Evolutionary conservation across 2,888 invertebrate genomes (phyloP).

Genomic region (Trichopoda pennipes): DNA sequence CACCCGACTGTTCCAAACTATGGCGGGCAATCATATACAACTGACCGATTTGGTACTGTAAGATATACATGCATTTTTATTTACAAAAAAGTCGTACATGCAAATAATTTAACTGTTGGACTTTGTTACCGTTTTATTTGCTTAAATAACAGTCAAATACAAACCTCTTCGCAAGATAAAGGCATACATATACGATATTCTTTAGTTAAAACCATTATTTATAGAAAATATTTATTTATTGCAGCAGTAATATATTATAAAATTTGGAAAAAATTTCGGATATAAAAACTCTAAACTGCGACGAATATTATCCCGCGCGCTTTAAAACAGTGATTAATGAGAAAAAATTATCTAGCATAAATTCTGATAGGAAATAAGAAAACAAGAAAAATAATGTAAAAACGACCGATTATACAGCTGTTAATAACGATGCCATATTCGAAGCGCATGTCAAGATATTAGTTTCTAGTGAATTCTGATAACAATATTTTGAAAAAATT

Average conservation of each 20-base stretch:
- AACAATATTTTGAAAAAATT: too few relatives aligned
- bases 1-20: slow-evolving; percentile 93
- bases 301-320: not conserved
- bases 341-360: slow-evolving; percentile 13
- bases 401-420: slow-evolving; percentile 6
- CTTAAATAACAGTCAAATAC: slow-evolving; percentile 33
- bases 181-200: slow-evolving; percentile 97
- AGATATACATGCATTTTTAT: not conserved
- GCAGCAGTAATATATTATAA: slow-evolving; percentile 34
- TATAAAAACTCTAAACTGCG: slow-evolving; percentile 6
- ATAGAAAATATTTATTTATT: slow-evolving; percentile 12
- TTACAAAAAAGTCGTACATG: not conserved
- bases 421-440: not conserved
- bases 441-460: not conserved
- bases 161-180: slow-evolving; percentile 93
- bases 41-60: slow-evolving; percentile 93
- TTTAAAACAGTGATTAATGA: not conserved
- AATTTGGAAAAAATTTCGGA: slow-evolving; percentile 4
- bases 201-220: slow-evolving; percentile 90
- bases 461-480: not conserved
- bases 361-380: slow-evolving; percentile 12
- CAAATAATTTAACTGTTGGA: not conserved
- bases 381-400: slow-evolving; percentile 24
- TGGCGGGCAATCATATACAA: slow-evolving; percentile 97
- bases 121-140: not conserved